phyloP scores from a whole-genome alignment of 2,113 vertebrate genomes.

The Tinamus guttatus region DNA sequence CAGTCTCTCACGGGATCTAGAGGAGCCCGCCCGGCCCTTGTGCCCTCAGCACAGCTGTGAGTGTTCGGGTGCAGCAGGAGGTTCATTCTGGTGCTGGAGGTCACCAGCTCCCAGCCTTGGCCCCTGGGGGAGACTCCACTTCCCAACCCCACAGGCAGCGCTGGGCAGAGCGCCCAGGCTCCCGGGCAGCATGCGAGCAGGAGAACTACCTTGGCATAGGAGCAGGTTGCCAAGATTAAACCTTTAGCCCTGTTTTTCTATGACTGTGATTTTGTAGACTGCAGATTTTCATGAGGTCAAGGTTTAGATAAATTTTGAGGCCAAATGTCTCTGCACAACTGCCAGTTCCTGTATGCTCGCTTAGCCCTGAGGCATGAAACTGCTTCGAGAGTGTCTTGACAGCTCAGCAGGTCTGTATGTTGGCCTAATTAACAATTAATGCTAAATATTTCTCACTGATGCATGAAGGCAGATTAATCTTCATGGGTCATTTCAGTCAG shows the following conservation, averaged over 20 bases:
- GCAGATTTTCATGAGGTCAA: neutral
- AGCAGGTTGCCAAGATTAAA: neutral
- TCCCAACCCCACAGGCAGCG: neutral
- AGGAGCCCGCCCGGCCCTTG: no score
- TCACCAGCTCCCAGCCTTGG: no score
- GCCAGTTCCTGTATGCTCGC: neutral
- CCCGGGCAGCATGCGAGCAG: neutral
- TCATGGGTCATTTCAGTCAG: slow-evolving; percentile 15
- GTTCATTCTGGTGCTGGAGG: no score
- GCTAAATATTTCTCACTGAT: neutral
- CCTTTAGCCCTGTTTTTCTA: accelerated
- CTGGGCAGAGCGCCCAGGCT: no score
- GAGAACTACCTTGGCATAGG: neutral
- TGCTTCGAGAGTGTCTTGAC: neutral
- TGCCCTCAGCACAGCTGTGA: no score
- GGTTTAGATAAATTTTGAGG: neutral
- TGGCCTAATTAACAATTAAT: slow-evolving; percentile 21
- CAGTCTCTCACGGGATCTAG: no score
- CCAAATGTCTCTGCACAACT: neutral
- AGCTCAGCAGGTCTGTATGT: neutral
- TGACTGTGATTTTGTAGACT: neutral
- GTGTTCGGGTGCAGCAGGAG: no score
- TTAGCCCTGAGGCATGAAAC: neutral
- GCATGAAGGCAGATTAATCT: slow-evolving; percentile 31
- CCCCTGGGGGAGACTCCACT: no score